Base-by-base conservation (phyloP, 2,797 vertebrate genomes). In the Microctenopoma stevenorrisi region DNA sequence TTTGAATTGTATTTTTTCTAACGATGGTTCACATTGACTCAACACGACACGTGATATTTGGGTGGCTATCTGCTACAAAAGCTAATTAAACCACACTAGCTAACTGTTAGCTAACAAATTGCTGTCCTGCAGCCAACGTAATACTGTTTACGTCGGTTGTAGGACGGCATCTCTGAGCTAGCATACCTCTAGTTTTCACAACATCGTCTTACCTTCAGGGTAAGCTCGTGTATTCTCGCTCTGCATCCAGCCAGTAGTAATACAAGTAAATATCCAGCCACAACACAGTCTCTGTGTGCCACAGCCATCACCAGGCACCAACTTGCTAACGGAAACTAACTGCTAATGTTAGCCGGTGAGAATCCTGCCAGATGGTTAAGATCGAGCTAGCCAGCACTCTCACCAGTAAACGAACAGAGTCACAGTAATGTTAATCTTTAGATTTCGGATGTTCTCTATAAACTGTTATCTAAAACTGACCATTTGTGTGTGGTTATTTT, bases 191-290 rank as follows among this genome's bases (percentile, higher is more conserved):
- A 8, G 12, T 0, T 9, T 18, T 18, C 18, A 18, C 0, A 4
- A 0, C 2, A 0, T n/a, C 2, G 16, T 7, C 84, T 86, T 88
- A 94, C 93, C 85, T 65, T 77, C 11, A 94, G 67, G 1, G 56
- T 73, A 5, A 94, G 92, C 30, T 66, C 83, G 69, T 94, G 93
- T 81, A 82, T 94, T 59, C 93, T 87, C 1, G 91, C 91, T 15
- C 68, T 56, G 57, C 87, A 84, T 0, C 78, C 62, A 40, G 55
- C 16, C 44, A 91, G 30, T 47, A 92, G 40, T 0, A 86, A 49
- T 0, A 85, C 4, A 3, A 91, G n/a, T 3, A 89, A 9, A 68
- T 68, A 69, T n/a, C 46, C 82, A 30, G 74, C 76, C 26, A 63
- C 42, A 60, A 80, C 69, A 54, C 67, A 56, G 2, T 33, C 40